Percentiles rank a stretch among this genome's conserved stretches.
Evolutionary conservation across 1,140 invertebrate species (phyloP).

Genomic region (Ceratina calcarata): DNA sequence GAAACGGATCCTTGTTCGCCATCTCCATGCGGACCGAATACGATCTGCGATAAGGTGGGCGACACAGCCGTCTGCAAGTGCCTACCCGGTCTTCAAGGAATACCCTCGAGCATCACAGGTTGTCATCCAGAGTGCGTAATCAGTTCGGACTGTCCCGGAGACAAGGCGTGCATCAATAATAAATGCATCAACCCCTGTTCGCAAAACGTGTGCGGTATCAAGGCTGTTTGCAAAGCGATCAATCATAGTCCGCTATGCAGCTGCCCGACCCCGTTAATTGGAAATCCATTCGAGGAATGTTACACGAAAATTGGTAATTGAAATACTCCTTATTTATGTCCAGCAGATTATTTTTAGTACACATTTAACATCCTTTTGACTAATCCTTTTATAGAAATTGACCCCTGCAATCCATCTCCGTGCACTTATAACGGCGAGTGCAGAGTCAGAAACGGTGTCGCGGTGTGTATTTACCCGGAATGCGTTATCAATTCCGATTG

Average conservation of each 20-base stretch:
- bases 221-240: constrained; percentile 85
- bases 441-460: constrained; percentile 84
- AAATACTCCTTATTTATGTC: background rate
- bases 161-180: constrained; percentile 87
- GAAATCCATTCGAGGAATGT: constrained; percentile 89
- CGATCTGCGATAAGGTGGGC: constrained; percentile 84
- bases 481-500: constrained; percentile 93
- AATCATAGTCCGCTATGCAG: constrained; percentile 91
- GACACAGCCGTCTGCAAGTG: constrained; percentile 87
- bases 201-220: constrained; percentile 85
- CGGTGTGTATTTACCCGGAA: constrained; percentile 90
- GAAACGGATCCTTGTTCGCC: constrained; percentile 83
- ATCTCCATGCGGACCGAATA: constrained; percentile 88
- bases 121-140: constrained; percentile 88
- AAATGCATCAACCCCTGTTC: constrained; percentile 88
- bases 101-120: constrained; percentile 80
- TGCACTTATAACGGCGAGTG: constrained; percentile 91
- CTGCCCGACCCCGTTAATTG: constrained; percentile 85
- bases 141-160: constrained; percentile 87
- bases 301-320: constrained; percentile 78
- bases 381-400: constrained; percentile 72
- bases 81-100: constrained; percentile 84
- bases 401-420: constrained; percentile 91
- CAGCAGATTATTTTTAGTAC: no score
- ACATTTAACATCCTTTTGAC: background rate